Conservation (phyloP, 2,797 vertebrate genomes). For the Anniella stebbinsi region DNA sequence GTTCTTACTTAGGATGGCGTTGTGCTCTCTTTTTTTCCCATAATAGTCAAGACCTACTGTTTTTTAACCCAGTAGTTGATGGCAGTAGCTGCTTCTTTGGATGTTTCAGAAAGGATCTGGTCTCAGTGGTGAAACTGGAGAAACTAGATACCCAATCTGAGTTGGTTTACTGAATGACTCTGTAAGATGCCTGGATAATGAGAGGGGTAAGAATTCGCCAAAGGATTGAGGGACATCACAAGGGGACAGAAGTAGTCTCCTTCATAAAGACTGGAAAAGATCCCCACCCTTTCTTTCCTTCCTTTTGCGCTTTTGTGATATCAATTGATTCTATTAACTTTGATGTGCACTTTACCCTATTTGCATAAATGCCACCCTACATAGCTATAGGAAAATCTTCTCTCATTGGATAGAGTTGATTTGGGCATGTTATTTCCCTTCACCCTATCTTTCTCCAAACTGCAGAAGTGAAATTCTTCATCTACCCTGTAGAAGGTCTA, state of each 20-base stretch:
- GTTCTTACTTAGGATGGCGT: no score
- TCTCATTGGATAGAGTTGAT: neutral
- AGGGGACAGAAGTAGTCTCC: neutral
- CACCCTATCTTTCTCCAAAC: neutral
- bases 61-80: no score
- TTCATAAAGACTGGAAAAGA: neutral
- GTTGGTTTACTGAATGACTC: no score
- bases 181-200: neutral
- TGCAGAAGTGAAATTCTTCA: neutral
- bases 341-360: neutral
- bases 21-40: no score
- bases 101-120: no score
- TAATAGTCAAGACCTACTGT: no score
- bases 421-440: neutral
- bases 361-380: neutral
- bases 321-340: neutral
- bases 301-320: neutral
- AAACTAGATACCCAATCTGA: no score
- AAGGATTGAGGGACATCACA: neutral
- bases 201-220: neutral
- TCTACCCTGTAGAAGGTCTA: neutral
- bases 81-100: no score
- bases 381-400: neutral
- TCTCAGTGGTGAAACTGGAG: no score
- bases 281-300: neutral